Percentiles rank a stretch among this genome's conserved stretches.
phyloP scores from a whole-genome alignment of 2,797 vertebrate genomes.

The Pseudomugil tenellus region DNA sequence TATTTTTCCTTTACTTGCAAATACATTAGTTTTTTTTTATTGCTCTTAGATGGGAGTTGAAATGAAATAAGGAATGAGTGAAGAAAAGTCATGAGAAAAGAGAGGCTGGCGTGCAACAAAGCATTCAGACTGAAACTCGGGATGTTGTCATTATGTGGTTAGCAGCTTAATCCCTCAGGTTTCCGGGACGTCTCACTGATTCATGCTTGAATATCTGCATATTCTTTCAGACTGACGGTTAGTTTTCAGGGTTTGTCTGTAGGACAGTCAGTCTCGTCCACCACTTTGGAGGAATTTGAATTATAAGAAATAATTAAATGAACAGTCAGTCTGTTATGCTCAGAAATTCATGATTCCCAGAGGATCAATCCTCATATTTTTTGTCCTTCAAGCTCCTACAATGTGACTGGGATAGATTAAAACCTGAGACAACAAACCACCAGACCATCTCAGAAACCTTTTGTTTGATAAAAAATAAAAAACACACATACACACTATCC shows the following conservation, averaged over 20 bases:
- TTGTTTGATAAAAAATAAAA: not conserved
- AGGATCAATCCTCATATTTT: not conserved
- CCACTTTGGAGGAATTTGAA: not conserved
- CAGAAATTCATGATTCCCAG: not conserved
- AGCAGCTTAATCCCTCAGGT: conserved; percentile 9
- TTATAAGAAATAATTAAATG: not conserved
- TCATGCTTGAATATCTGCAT: conserved; percentile 5
- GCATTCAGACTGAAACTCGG: conserved; percentile 6
- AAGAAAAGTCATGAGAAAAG: conserved; percentile 7
- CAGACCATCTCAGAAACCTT: not conserved
- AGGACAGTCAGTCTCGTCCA: not conserved
- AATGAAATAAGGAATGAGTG: not conserved
- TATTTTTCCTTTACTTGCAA: not conserved
- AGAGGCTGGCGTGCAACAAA: conserved; percentile 9
- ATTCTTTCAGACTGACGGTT: not conserved
- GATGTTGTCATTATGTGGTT: conserved; percentile 8
- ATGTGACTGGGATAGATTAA: too few relatives aligned
- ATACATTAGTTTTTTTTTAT: conserved; percentile 16
- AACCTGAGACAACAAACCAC: not conserved
- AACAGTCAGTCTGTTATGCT: not conserved
- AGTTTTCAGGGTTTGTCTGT: not conserved
- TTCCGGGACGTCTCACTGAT: conserved; percentile 4
- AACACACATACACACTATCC: too few relatives aligned
- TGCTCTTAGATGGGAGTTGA: not conserved
- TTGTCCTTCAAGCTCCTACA: not conserved